A percentile compares a stretch with the other conserved stretches of the same genome.
Conservation (phyloP, 2,888 invertebrate species). For the Choreutis nemorana region DNA sequence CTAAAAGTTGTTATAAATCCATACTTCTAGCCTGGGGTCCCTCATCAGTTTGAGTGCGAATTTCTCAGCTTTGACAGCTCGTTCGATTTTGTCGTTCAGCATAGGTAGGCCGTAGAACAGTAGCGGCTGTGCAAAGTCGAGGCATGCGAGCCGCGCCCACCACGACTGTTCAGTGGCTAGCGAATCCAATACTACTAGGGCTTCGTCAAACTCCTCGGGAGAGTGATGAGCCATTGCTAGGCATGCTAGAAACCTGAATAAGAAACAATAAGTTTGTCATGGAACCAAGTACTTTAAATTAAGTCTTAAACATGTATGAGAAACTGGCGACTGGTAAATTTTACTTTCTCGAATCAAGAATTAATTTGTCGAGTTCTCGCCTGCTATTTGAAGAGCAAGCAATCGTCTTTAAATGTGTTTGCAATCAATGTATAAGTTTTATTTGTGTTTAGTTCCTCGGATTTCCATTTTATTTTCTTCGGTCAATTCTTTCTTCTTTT, state of each 20-base stretch:
- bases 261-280: too few relatives aligned
- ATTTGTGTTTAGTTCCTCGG: too few relatives aligned
- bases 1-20: not conserved
- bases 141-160: conserved; percentile 72
- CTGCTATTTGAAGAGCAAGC: too few relatives aligned
- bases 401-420: too few relatives aligned
- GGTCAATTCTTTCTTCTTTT: too few relatives aligned
- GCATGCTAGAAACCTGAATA: conserved; percentile 72
- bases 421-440: too few relatives aligned
- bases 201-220: conserved; percentile 64
- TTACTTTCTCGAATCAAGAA: too few relatives aligned
- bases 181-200: conserved; percentile 60
- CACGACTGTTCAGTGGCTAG: conserved; percentile 61
- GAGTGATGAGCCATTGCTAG: conserved; percentile 72
- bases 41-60: conserved; percentile 73
- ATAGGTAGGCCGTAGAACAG: conserved; percentile 77
- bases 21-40: conserved; percentile 74
- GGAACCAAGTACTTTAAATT: too few relatives aligned
- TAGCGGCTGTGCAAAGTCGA: conserved; percentile 75
- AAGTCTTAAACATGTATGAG: too few relatives aligned
- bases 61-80: conserved; percentile 63
- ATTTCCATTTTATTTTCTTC: too few relatives aligned
- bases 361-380: too few relatives aligned
- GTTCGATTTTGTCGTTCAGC: conserved; percentile 45
- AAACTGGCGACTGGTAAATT: too few relatives aligned